Conservation (phyloP, 2,113 vertebrate species). For the Corythornis madagascariensis region DNA sequence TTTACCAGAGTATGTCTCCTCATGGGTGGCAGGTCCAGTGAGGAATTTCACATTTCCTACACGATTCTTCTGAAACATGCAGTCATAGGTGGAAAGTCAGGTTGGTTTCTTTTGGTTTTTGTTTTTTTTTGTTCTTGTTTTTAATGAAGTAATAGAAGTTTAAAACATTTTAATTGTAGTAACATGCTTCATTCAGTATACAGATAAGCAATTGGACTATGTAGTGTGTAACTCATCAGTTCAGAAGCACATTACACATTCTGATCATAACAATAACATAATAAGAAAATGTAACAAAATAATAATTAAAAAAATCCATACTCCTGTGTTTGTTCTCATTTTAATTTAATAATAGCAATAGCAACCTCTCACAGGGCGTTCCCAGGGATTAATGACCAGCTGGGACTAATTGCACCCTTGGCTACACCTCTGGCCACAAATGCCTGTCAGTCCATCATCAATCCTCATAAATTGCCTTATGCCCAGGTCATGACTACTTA, state of each 20-base stretch:
- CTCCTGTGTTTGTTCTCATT: neutral
- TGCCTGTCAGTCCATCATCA: slow-evolving; percentile 16
- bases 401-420: slow-evolving; percentile 57
- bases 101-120: neutral
- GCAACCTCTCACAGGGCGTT: neutral
- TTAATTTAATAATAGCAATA: neutral
- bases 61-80: neutral
- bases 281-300: no score
- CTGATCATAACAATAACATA: neutral
- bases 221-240: slow-evolving; percentile 8
- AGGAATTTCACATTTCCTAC: neutral
- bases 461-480: slow-evolving; percentile 1
- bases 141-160: neutral
- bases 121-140: neutral
- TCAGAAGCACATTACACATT: neutral
- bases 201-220: neutral
- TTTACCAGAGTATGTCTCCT: neutral
- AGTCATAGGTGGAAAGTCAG: neutral
- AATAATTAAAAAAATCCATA: neutral
- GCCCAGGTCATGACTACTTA: neutral
- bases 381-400: slow-evolving; percentile 47
- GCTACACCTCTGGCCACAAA: slow-evolving; percentile 35
- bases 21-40: neutral
- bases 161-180: neutral
- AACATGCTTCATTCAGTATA: neutral